Percentiles rank a stretch among this genome's conserved stretches.
Evolutionary conservation across 1,140 invertebrate species (phyloP).

Genomic region (Trialeurodes vaporariorum): DNA sequence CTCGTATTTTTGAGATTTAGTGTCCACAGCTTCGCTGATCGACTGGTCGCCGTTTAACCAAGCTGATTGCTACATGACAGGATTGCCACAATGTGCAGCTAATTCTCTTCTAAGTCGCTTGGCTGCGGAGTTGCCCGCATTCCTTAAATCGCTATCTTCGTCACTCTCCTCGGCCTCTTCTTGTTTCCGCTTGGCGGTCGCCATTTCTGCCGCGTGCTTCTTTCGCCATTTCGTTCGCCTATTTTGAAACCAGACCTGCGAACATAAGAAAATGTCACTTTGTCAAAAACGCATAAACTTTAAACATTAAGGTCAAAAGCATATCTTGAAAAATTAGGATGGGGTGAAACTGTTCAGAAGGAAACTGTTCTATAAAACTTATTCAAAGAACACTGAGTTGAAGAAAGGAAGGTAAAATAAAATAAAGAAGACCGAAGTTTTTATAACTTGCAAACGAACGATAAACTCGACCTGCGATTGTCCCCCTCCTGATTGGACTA

Average conservation of each 20-base stretch:
- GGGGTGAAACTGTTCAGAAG: too few species aligned
- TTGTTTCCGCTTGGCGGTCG: constrained; percentile 90
- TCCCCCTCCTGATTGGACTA: too few species aligned
- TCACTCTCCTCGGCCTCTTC: constrained; percentile 68
- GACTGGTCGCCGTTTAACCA: constrained; percentile 13
- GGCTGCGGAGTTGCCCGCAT: constrained; percentile 34
- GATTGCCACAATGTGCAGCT: constrained; percentile 35
- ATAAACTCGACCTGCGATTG: too few species aligned
- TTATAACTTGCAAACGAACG: too few species aligned
- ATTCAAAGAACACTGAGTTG: too few species aligned
- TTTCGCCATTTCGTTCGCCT: constrained; percentile 98
- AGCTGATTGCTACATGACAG: constrained; percentile 24
- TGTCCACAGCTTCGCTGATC: constrained; percentile 6
- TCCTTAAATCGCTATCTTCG: constrained; percentile 36
- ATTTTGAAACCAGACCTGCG: constrained; percentile 99
- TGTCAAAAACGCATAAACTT: too few species aligned
- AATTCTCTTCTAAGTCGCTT: constrained; percentile 42
- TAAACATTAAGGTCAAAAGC: too few species aligned
- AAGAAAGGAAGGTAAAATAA: too few species aligned
- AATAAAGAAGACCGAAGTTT: too few species aligned
- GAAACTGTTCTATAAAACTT: too few species aligned
- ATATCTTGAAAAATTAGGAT: too few species aligned
- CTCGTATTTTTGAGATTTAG: constrained; percentile 11
- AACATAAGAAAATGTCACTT: too few species aligned
- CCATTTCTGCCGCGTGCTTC: constrained; percentile 98